Evolutionary conservation across 2,113 vertebrate genomes (phyloP).

Genomic region (Corythaeola cristata): DNA sequence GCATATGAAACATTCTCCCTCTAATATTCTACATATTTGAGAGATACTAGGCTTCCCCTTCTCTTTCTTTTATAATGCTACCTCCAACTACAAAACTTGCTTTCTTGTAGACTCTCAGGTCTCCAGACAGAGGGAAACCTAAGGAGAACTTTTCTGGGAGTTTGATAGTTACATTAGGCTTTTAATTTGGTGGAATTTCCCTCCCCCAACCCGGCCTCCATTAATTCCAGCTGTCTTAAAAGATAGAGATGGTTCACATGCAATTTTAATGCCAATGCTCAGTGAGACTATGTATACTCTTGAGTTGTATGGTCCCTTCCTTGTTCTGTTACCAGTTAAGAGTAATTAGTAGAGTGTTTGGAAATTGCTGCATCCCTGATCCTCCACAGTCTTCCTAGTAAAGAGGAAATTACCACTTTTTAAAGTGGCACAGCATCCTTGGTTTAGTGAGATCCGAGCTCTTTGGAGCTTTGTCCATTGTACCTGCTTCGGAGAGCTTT

Average conservation of each 20-base stretch:
- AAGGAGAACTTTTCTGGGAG: neutral
- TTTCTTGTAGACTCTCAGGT: neutral
- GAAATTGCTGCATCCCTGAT: neutral
- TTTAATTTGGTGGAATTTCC: neutral
- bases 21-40: neutral
- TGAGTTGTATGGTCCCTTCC: neutral
- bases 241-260: neutral
- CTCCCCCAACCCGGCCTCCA: rapidly evolving
- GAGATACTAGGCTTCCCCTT: neutral
- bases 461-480: neutral
- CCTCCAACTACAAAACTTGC: neutral
- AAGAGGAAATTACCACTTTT: neutral
- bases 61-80: neutral
- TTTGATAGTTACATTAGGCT: neutral
- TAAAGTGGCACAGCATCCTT: neutral
- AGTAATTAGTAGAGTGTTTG: neutral
- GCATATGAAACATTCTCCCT: neutral
- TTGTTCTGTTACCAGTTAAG: neutral
- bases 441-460: neutral
- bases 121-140: neutral
- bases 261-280: neutral
- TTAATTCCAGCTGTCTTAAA: neutral
- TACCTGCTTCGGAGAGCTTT: neutral
- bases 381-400: neutral
- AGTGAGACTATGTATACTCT: neutral